Evolutionary conservation across 2,113 vertebrate species (phyloP).

Genomic region (Pollachius pollachius): DNA sequence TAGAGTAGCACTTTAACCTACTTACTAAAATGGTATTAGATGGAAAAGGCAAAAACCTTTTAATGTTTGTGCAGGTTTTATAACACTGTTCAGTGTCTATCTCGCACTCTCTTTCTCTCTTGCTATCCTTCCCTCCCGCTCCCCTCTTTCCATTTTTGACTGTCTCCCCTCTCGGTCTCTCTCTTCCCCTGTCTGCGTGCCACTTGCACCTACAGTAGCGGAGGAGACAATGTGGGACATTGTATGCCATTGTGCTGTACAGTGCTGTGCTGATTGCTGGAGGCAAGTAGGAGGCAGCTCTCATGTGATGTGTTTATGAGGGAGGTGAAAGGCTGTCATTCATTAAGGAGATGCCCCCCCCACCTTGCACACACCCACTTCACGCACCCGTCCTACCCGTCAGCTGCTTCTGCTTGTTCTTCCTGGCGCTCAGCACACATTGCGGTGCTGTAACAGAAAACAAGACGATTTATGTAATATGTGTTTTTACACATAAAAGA

Average conservation of each 20-base stretch:
- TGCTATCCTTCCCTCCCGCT: constrained; percentile 9
- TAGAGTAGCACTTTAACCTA: background rate
- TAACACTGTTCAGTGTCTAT: no score
- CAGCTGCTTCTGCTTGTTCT: constrained; percentile 47
- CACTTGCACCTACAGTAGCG: constrained; percentile 41
- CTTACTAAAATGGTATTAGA: background rate
- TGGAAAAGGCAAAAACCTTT: background rate
- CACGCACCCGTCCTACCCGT: constrained; percentile 43
- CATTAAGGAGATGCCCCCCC: constrained; percentile 33
- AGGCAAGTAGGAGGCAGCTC: constrained; percentile 54
- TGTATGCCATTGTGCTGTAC: constrained; percentile 42
- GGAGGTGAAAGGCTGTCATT: constrained; percentile 66
- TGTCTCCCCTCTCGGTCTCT: constrained; percentile 1
- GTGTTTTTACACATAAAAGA: no score
- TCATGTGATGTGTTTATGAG: constrained; percentile 60
- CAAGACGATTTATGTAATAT: no score
- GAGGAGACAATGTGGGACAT: constrained; percentile 31
- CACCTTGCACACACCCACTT: constrained; percentile 39
- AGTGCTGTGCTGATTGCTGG: constrained; percentile 17
- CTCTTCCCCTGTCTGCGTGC: constrained; percentile 21
- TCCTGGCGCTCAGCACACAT: constrained; percentile 4
- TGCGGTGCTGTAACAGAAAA: no score
- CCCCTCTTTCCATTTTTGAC: background rate
- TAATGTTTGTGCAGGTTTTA: no score
- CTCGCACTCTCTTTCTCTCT: no score